A percentile compares a stretch with the other conserved stretches of the same genome.
These are phyloP conservation scores for Xylocopa sonorina DNA, from an alignment of 1,140 invertebrate species.

Conservation along the genomic window DNA sequence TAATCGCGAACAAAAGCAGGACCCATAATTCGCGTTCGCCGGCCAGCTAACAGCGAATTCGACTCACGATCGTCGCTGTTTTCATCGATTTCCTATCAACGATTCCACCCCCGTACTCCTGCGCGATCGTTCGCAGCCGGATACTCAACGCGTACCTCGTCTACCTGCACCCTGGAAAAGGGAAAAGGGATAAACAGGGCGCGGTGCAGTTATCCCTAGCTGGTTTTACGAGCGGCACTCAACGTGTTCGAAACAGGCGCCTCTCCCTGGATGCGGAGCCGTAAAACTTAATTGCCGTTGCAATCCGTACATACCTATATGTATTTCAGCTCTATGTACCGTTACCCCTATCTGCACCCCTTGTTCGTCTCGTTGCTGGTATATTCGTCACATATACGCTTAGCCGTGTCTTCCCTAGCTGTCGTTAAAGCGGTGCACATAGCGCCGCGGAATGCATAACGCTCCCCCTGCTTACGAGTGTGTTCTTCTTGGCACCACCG, in stretches of 20 bases:
- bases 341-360: slow-evolving; percentile 36
- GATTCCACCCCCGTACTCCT: slow-evolving; percentile 18
- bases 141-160: slow-evolving; percentile 33
- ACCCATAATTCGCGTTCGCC: neutral
- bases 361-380: slow-evolving; percentile 39
- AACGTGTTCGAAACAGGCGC: slow-evolving; percentile 67
- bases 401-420: neutral
- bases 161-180: slow-evolving; percentile 48
- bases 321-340: slow-evolving; percentile 32
- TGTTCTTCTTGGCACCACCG: neutral
- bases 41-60: neutral
- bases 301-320: slow-evolving; percentile 69
- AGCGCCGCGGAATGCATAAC: neutral
- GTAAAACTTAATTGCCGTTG: slow-evolving; percentile 81
- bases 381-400: slow-evolving; percentile 33
- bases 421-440: neutral
- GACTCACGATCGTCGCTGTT: slow-evolving; percentile 19
- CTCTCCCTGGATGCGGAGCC: slow-evolving; percentile 70
- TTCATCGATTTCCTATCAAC: slow-evolving; percentile 38
- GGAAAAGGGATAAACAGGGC: slow-evolving; percentile 61
- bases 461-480: neutral
- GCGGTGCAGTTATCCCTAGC: slow-evolving; percentile 59
- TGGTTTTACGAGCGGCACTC: slow-evolving; percentile 67
- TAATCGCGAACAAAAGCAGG: neutral
- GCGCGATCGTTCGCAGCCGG: neutral